Evolutionary conservation across 2,113 vertebrate genomes (phyloP), one percentile per base, ranked within the genome.

Genomic region (Alouatta palliata): DNA sequence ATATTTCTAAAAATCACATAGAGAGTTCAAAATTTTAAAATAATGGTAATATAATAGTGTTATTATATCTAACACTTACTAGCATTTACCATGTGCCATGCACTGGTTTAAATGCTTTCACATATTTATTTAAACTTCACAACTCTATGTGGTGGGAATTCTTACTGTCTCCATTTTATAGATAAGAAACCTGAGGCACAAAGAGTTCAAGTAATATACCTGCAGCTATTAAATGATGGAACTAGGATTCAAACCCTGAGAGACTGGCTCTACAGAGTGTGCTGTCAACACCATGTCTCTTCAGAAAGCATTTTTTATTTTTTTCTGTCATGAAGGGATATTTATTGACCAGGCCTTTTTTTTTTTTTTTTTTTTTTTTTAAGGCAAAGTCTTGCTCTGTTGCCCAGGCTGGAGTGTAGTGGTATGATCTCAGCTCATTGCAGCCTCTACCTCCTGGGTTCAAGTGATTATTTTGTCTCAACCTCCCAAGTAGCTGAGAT

Each of bases 1-100:
- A 11, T 95, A 76, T 87, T 92, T 94, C 40, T 81, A 54, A 87
- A 95, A 90, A 64, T 35, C 12, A 86, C 25, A 87, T 61, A 61
- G 52, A 83, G 9, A 54, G 32, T 35, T 93, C 61, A 32, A 27
- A 96, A 45, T 83, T 79, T 90, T 47, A 76, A 84, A 95, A 85
- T 87, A 70, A 80, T 93, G 47, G 25, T 91, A 58, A 35, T 25
- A 30, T 64, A 94, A 56, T 86, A 92, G 35, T 80, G 30, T 35
- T 80, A 40, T 73, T 90, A 37, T 56, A 52, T 25, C 43, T 89
- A 83, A 54, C 43, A 82, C 20, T 47, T 61, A 56, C 1, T 75
- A 92, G 82, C 54, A 19, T 30, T 95, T 87, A 30, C 37, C 20
- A 9, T 96, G 58, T 87, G 68, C 54, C 25, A 77, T 32, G 8